A percentile compares a stretch with the other conserved stretches of the same genome.
Conservation (phyloP, 1,140 invertebrate genomes). For the Zaprionus tsacasi region DNA sequence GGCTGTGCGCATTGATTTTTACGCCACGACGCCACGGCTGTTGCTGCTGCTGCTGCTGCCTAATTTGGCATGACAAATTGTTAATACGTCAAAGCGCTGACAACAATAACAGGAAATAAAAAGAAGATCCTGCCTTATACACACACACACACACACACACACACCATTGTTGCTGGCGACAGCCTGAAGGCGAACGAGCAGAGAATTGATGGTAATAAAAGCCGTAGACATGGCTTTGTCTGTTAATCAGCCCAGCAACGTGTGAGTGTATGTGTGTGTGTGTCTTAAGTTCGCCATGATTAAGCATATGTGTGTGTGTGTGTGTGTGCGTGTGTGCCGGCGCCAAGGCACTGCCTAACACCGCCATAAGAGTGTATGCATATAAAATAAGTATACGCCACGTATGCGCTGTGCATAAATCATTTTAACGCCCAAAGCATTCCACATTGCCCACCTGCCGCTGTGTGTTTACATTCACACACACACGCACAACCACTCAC, state of each 20-base stretch:
- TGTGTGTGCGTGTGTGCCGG: constrained; percentile 33
- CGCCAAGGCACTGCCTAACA: constrained; percentile 49
- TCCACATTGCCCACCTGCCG: neutral
- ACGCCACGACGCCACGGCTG: constrained; percentile 34
- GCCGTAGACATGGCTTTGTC: constrained; percentile 51
- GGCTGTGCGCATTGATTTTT: constrained; percentile 73
- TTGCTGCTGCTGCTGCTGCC: constrained; percentile 30
- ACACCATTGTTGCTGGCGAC: constrained; percentile 38
- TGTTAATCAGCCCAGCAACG: neutral
- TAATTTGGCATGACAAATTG: constrained; percentile 80
- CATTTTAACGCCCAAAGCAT: constrained; percentile 42
- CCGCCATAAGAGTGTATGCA: constrained; percentile 48
- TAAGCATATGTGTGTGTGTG: constrained; percentile 21
- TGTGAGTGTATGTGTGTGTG: constrained; percentile 23
- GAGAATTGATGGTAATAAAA: constrained; percentile 78
- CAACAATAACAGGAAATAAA: constrained; percentile 2
- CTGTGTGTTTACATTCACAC: constrained; percentile 22
- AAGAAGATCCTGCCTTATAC: too few relatives aligned
- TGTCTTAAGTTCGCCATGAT: constrained; percentile 22
- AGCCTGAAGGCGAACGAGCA: constrained; percentile 28
- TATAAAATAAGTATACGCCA: constrained; percentile 72
- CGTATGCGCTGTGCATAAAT: constrained; percentile 65
- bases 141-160: neutral
- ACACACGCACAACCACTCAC: neutral
- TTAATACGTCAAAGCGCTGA: constrained; percentile 72